These are phyloP conservation scores for Xiphophorus birchmanni DNA, from an alignment of 2,797 vertebrate genomes.

Conservation along the genomic window DNA sequence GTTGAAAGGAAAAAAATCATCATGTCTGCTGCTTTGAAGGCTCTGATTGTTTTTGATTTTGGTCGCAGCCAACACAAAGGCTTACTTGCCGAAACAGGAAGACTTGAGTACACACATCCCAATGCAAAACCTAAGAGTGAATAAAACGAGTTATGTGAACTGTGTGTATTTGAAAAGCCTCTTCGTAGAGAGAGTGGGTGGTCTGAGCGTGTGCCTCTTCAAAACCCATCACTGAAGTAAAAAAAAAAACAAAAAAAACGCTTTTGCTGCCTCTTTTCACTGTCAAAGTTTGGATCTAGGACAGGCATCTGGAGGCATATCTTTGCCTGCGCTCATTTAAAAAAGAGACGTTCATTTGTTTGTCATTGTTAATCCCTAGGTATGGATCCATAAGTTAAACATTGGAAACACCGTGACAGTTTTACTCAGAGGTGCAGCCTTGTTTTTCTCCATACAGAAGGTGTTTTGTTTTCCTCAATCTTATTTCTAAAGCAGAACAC, in stretches of 20 bases:
- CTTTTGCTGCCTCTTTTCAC: conserved; percentile 15
- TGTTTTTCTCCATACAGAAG: background rate
- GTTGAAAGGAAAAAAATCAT: conserved; percentile 49
- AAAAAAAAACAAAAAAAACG: conserved; percentile 12
- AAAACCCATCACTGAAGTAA: conserved; percentile 35
- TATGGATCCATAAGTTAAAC: conserved; percentile 40
- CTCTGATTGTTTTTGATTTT: conserved; percentile 39
- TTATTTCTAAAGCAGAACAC: background rate
- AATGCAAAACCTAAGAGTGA: conserved; percentile 36
- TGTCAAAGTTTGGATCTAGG: conserved; percentile 65
- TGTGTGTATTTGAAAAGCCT: conserved; percentile 34
- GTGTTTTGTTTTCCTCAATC: no score
- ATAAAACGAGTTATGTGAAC: conserved; percentile 36
- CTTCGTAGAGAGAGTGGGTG: conserved; percentile 49
- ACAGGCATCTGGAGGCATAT: conserved; percentile 55
- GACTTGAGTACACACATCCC: conserved; percentile 29
- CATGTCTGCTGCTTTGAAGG: conserved; percentile 36
- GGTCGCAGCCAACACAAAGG: conserved; percentile 42
- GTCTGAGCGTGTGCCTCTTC: conserved; percentile 39
- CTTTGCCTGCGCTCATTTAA: conserved; percentile 32
- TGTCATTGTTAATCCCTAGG: conserved; percentile 34
- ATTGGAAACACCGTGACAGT: conserved; percentile 26
- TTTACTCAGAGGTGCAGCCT: background rate
- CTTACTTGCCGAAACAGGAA: conserved; percentile 53
- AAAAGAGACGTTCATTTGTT: conserved; percentile 52